Conservation (phyloP, 2,888 invertebrate genomes). For the Campaea margaritaria region DNA sequence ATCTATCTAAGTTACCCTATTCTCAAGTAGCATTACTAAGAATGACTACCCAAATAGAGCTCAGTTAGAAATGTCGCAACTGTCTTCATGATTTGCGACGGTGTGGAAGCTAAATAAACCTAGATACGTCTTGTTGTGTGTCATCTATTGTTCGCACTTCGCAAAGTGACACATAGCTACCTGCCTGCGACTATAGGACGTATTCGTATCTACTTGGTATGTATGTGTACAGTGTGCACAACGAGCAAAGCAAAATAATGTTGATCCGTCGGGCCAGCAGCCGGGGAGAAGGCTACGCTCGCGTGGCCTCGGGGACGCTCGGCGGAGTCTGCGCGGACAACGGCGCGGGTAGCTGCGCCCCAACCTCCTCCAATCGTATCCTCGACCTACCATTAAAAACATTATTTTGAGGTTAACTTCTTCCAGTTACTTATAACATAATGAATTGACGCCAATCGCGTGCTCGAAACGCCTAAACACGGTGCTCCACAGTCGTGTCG, state of each 20-base stretch:
- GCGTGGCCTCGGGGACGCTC: slow-evolving; percentile 58
- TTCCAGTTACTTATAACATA: slow-evolving; percentile 58
- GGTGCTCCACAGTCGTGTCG: slow-evolving; percentile 66
- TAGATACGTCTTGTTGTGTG: slow-evolving; percentile 38
- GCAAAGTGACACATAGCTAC: slow-evolving; percentile 34
- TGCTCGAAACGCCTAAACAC: slow-evolving; percentile 54
- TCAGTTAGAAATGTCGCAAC: neutral
- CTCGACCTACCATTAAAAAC: slow-evolving; percentile 80
- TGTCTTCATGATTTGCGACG: slow-evolving; percentile 17
- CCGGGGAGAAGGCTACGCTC: slow-evolving; percentile 49
- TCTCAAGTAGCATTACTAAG: too few species aligned
- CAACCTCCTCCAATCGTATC: slow-evolving; percentile 71
- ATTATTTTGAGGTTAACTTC: slow-evolving; percentile 82
- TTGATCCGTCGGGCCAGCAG: slow-evolving; percentile 37
- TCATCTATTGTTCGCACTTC: slow-evolving; percentile 40
- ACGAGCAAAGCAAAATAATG: slow-evolving; percentile 50
- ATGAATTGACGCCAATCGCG: slow-evolving; percentile 64
- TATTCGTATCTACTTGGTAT: neutral
- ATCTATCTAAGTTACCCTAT: too few species aligned
- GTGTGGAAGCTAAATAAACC: slow-evolving; percentile 28
- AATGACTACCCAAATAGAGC: neutral
- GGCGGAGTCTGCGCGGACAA: slow-evolving; percentile 58
- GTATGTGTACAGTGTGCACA: slow-evolving; percentile 25
- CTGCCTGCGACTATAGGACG: slow-evolving; percentile 12
- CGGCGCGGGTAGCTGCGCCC: slow-evolving; percentile 57